A percentile compares a stretch with the other conserved stretches of the same genome.
phyloP scores from a whole-genome alignment of 2,113 vertebrate genomes.

The Ceyx melanurus region DNA sequence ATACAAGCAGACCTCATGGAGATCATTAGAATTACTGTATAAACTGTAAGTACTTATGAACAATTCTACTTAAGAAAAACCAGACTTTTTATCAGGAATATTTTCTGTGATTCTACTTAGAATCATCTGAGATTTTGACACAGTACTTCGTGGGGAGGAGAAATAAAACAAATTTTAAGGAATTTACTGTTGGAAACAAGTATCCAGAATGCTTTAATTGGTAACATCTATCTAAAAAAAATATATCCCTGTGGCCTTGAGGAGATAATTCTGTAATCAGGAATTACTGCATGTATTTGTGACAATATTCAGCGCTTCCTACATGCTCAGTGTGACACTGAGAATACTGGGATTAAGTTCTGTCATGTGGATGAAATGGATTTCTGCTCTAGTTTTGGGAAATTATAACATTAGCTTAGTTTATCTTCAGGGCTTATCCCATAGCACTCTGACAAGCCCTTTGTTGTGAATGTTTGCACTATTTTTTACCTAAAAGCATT shows the following conservation, averaged over 20 bases:
- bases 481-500: background rate
- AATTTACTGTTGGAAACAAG: background rate
- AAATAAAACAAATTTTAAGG: background rate
- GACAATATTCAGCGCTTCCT: background rate
- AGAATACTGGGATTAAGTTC: background rate
- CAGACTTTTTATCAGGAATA: background rate
- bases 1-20: constrained; percentile 60
- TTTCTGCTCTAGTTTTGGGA: background rate
- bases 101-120: constrained; percentile 7
- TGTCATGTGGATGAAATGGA: background rate
- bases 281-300: background rate
- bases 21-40: constrained; percentile 35
- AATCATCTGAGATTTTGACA: constrained; percentile 11
- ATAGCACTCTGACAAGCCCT: background rate
- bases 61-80: constrained; percentile 23
- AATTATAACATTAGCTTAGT: background rate
- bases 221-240: background rate
- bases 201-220: background rate
- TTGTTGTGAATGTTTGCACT: background rate
- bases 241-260: background rate
- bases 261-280: background rate
- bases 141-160: background rate
- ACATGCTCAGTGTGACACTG: background rate
- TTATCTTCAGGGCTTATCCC: background rate
- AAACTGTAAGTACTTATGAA: constrained; percentile 31